These are phyloP conservation scores for Alligator sinensis DNA, from an alignment of 2,113 vertebrate genomes.

Conservation along the genomic window DNA sequence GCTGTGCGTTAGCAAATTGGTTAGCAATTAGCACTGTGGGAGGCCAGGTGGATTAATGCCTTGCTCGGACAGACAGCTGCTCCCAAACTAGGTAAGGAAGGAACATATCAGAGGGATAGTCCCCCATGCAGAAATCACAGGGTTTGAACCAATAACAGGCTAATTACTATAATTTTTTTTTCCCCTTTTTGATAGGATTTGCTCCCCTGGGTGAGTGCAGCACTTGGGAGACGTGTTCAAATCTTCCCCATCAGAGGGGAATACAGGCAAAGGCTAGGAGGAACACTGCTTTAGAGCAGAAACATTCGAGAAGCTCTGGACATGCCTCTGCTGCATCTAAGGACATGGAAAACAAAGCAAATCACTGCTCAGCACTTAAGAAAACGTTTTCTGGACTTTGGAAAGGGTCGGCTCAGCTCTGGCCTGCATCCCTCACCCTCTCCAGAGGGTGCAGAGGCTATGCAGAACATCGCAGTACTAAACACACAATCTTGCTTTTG, in stretches of 20 bases:
- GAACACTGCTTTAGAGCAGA: conserved; percentile 61
- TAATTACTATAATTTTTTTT: conserved; percentile 57
- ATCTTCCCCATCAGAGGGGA: conserved; percentile 51
- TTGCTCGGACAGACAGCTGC: conserved; percentile 32
- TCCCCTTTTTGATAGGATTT: conserved; percentile 59
- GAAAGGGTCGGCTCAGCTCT: conserved; percentile 3
- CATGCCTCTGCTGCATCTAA: conserved; percentile 41
- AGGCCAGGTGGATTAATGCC: conserved; percentile 40
- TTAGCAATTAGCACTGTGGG: conserved; percentile 28
- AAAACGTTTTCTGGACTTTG: neutral
- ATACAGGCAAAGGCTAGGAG: conserved; percentile 63
- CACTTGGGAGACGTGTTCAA: conserved; percentile 57
- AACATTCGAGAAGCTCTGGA: conserved; percentile 45
- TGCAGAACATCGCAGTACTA: neutral
- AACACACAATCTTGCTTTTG: neutral
- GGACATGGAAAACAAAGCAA: neutral
- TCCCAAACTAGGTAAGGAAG: conserved; percentile 60
- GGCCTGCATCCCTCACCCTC: neutral
- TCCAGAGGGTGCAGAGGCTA: neutral
- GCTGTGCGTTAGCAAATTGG: neutral
- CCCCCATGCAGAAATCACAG: conserved; percentile 8
- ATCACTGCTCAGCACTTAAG: conserved; percentile 48
- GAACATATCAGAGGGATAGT: conserved; percentile 50
- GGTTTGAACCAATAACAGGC: conserved; percentile 48
- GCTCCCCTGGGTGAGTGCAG: conserved; percentile 58